phyloP scores from a whole-genome alignment of 2,113 vertebrate genomes.

The Plotosus lineatus region DNA sequence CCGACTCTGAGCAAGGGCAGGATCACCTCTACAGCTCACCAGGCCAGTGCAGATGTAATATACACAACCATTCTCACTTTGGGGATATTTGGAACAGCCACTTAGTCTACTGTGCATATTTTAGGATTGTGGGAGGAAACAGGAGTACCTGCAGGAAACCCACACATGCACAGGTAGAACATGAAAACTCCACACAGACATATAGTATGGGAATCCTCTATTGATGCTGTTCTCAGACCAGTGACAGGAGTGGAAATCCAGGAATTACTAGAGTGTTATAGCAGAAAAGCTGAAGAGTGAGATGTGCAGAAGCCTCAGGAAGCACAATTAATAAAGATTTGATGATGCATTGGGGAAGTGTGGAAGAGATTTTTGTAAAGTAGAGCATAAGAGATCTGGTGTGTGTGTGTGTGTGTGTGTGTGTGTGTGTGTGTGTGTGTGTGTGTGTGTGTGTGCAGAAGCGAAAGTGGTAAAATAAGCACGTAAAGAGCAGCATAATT shows the following conservation, averaged over 20 bases:
- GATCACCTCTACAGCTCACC: too few relatives aligned
- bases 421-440: not conserved
- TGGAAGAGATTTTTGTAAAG: not conserved
- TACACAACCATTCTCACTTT: too few relatives aligned
- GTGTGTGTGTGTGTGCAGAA: not conserved
- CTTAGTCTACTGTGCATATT: too few relatives aligned
- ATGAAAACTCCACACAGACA: too few relatives aligned
- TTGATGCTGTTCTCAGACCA: not conserved
- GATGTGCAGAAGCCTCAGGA: not conserved
- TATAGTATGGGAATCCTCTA: constrained; percentile 7
- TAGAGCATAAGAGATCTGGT: not conserved
- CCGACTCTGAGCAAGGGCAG: too few relatives aligned
- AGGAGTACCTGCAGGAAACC: too few relatives aligned
- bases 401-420: not conserved
- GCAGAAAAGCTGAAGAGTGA: not conserved
- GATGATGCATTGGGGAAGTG: not conserved
- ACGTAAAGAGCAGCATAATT: constrained; percentile 11
- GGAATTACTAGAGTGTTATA: not conserved
- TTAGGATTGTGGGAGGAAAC: too few relatives aligned
- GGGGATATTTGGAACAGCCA: too few relatives aligned
- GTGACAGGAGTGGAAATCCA: constrained; percentile 1
- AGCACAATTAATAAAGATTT: not conserved
- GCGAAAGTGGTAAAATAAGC: not conserved
- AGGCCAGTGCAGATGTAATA: too few relatives aligned
- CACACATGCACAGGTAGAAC: too few relatives aligned